Evolutionary conservation across 2,888 invertebrate species (phyloP), one percentile per base, ranked within the genome.

Genomic region (Hypomecis punctinalis): DNA sequence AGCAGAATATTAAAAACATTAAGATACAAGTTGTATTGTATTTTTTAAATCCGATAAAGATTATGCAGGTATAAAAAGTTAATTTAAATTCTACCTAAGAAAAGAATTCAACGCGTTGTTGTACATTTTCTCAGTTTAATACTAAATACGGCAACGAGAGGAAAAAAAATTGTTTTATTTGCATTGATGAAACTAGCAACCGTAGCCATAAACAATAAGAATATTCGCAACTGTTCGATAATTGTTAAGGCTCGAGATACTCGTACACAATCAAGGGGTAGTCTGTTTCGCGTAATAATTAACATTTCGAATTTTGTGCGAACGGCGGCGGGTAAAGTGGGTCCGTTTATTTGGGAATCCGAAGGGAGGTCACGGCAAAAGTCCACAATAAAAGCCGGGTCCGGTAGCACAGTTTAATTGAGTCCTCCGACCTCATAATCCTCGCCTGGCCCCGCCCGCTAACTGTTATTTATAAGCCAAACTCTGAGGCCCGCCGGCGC

Each of bases 361-460:
- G 85, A 81, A 82, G 89, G 87, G 87, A 89, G 90, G 90, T 90
- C 87, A 90, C 84, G 80, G 85, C 84, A 84, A 88, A 88, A 90
- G 90, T 91, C 86, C 89, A 89, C 89, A 90, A 89, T 89, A 89
- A 90, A 90, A 89, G 85, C 87, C 79, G 89, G 90, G 86, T 86
- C 89, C 90, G 85, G 90, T 86, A 89, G 90, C 90, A 84, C 88
- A 84, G 85, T 91, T 92, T 92, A 92, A 92, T 92, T 91, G 91
- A 92, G 90, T 92, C 90, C 90, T 89, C 85, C 89, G 89, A 91
- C 91, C 91, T 91, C 90, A 91, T 91, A 91, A 91, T 90, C 90
- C 89, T 83, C 71, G 76, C 84, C 84, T 81, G 85, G 83, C 84
- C 81, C 87, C 85, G 77, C 87, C 88, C 88, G 86, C 89, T 88